Percentiles rank a stretch among this genome's conserved stretches.
phyloP scores from a whole-genome alignment of 2,797 vertebrate species.

The Paguma larvata region DNA sequence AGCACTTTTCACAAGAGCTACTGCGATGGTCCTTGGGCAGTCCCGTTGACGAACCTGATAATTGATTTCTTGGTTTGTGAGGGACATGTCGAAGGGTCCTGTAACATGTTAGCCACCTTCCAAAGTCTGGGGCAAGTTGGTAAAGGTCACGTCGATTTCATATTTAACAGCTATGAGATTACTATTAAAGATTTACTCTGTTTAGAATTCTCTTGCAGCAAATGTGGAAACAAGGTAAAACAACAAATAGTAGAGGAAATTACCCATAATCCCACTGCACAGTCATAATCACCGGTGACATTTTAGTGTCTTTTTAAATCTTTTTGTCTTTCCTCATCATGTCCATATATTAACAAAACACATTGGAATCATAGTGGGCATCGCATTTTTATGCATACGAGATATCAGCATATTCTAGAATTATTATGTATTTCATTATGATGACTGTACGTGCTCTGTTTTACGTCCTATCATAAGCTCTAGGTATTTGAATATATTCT shows the following conservation, averaged over 20 bases:
- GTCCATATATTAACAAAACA: background rate
- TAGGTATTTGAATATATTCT: background rate
- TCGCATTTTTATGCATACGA: background rate
- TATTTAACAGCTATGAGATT: background rate
- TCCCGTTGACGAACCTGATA: background rate
- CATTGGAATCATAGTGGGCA: background rate
- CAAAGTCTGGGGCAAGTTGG: slow-evolving; percentile 2
- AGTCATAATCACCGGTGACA: background rate
- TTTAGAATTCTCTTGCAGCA: background rate
- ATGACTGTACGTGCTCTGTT: background rate
- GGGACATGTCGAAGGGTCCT: slow-evolving; percentile 11
- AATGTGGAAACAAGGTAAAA: slow-evolving; percentile 35
- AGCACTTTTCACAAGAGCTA: background rate
- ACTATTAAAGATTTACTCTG: background rate
- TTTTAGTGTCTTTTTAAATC: background rate
- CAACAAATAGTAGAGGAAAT: background rate
- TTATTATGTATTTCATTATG: slow-evolving; percentile 49
- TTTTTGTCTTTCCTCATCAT: background rate
- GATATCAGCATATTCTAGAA: background rate
- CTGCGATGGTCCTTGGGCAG: background rate
- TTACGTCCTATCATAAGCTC: background rate
- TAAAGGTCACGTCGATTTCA: slow-evolving; percentile 2
- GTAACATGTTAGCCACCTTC: slow-evolving; percentile 29
- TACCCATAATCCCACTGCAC: background rate
- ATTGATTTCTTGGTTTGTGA: slow-evolving; percentile 17